A percentile compares a stretch with the other conserved stretches of the same genome.
These are phyloP conservation scores for Myrmecophaga tridactyla DNA, from an alignment of 2,113 vertebrate species.

Conservation along the genomic window DNA sequence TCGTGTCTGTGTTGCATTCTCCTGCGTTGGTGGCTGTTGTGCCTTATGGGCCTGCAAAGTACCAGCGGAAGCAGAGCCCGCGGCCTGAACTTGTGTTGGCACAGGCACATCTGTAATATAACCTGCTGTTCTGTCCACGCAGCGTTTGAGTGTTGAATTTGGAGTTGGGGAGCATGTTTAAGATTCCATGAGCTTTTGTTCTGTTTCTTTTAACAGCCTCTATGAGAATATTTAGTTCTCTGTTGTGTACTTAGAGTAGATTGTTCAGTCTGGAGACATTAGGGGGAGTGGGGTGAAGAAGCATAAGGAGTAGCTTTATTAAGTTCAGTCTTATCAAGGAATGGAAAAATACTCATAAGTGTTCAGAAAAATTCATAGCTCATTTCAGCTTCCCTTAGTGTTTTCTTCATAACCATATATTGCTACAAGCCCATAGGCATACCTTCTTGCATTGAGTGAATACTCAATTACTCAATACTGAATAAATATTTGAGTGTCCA, in stretches of 20 bases:
- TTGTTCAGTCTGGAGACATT: background rate
- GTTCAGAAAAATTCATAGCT: background rate
- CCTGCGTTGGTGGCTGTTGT: background rate
- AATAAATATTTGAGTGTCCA: background rate
- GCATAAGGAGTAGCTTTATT: background rate
- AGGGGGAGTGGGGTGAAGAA: background rate
- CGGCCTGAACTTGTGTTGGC: background rate
- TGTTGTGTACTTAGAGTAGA: background rate
- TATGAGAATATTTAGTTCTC: background rate
- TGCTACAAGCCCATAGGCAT: background rate
- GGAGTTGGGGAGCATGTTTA: background rate
- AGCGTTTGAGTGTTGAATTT: background rate
- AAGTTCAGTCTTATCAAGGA: background rate
- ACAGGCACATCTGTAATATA: background rate
- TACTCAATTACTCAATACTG: background rate
- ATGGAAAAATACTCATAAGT: background rate
- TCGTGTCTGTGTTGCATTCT: background rate
- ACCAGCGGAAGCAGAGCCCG: background rate
- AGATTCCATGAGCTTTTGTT: background rate
- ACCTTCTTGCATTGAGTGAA: background rate
- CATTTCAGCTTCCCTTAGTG: background rate
- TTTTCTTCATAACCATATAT: background rate
- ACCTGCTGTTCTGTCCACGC: background rate
- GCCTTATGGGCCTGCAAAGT: background rate
- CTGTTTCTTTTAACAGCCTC: background rate